Percentiles rank a stretch among this genome's conserved stretches.
Evolutionary conservation across 2,888 invertebrate genomes (phyloP).

Genomic region (Euproctis similis): DNA sequence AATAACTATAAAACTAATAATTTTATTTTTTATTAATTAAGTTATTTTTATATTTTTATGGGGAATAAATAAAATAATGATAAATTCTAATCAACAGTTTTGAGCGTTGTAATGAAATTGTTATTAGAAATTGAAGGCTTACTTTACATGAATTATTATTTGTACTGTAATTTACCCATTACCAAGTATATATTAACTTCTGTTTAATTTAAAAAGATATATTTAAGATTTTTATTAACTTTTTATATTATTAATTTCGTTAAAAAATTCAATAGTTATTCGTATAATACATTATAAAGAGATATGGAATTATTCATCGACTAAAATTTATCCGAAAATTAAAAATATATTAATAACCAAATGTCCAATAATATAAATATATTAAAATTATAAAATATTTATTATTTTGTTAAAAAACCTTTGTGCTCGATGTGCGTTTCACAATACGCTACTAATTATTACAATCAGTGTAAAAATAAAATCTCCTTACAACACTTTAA

Average conservation of each 20-base stretch:
- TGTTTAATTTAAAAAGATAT: slow-evolving; percentile 12
- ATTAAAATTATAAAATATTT: slow-evolving; percentile 10
- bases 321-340: too few species aligned
- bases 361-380: too few species aligned
- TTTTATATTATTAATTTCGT: slow-evolving; percentile 12
- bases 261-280: slow-evolving; percentile 16
- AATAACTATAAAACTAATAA: too few species aligned
- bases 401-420: slow-evolving; percentile 11
- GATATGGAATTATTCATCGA: slow-evolving; percentile 26
- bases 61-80: too few species aligned
- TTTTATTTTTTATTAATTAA: too few species aligned
- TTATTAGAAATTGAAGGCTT: slow-evolving; percentile 28
- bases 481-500: slow-evolving; percentile 46
- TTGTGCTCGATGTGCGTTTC: slow-evolving; percentile 53
- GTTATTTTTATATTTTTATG: too few species aligned
- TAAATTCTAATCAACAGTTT: too few species aligned
- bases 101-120: too few species aligned
- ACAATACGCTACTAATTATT: slow-evolving; percentile 35
- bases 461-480: slow-evolving; percentile 61
- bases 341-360: too few species aligned
- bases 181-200: slow-evolving; percentile 11
- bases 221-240: slow-evolving; percentile 2
- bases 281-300: slow-evolving; percentile 24
- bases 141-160: slow-evolving; percentile 31
- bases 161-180: slow-evolving; percentile 32